phyloP scores from a whole-genome alignment of 2,888 invertebrate species.

The Drosophila hawaiiensis region DNA sequence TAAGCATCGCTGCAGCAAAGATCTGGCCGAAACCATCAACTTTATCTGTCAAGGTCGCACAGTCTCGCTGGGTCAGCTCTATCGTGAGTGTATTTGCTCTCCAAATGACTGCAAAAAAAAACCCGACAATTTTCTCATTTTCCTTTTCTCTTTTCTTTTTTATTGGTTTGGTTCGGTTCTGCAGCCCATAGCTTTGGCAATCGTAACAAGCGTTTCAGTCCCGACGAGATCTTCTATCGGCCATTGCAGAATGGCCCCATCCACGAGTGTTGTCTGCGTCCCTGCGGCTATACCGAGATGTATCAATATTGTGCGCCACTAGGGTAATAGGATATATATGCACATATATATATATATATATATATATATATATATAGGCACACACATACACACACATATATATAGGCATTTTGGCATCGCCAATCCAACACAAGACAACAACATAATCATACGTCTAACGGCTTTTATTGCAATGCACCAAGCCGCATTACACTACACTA shows the following conservation, averaged over 20 bases:
- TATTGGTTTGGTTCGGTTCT: not conserved
- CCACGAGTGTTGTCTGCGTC: constrained; percentile 80
- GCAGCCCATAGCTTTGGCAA: constrained; percentile 60
- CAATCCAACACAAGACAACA: constrained; percentile 13
- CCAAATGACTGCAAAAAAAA: not conserved
- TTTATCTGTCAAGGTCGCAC: constrained; percentile 78
- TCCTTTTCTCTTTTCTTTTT: not conserved
- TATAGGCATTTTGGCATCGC: constrained; percentile 18
- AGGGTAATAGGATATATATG: constrained; percentile 4
- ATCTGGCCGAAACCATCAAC: constrained; percentile 77
- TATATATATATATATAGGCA: not conserved
- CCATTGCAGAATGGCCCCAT: constrained; percentile 75
- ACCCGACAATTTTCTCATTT: not conserved
- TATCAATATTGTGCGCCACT: constrained; percentile 77
- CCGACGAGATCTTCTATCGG: constrained; percentile 63
- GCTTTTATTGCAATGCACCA: constrained; percentile 5
- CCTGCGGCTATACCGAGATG: constrained; percentile 79
- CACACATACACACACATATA: constrained; percentile 1
- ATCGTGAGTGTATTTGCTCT: constrained; percentile 75
- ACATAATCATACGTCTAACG: constrained; percentile 11
- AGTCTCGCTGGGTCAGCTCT: constrained; percentile 69
- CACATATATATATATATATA: not conserved
- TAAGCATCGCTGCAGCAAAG: constrained; percentile 78
- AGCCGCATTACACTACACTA: constrained; percentile 4
- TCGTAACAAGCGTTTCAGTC: constrained; percentile 62